Conservation (phyloP, 1,140 invertebrate genomes). For the Dinoponera quadriceps region DNA sequence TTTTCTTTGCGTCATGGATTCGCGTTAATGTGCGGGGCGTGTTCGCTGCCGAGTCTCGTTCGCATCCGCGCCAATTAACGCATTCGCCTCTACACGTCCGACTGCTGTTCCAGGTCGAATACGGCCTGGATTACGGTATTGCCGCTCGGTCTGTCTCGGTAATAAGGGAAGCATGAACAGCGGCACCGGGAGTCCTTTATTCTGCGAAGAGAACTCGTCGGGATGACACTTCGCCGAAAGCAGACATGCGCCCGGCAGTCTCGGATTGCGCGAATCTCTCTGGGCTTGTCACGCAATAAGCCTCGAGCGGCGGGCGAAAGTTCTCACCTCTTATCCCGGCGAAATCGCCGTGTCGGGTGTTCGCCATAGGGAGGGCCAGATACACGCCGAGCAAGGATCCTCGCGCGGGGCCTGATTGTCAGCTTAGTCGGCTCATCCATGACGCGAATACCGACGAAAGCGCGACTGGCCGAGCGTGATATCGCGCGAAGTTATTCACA, state of each 20-base stretch:
- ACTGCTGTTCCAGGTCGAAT: slow-evolving; percentile 4
- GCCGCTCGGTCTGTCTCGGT: not conserved
- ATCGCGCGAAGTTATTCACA: too few relatives aligned
- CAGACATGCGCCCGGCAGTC: not conserved
- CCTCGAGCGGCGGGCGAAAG: not conserved
- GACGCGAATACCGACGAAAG: too few relatives aligned
- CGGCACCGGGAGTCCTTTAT: slow-evolving; percentile 38
- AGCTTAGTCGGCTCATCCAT: too few relatives aligned
- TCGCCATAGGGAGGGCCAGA: too few relatives aligned
- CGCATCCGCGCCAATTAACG: slow-evolving; percentile 25
- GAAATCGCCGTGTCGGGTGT: too few relatives aligned
- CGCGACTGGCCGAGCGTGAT: too few relatives aligned
- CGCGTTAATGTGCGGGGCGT: too few relatives aligned
- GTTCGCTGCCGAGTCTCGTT: not conserved
- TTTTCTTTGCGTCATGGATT: too few relatives aligned
- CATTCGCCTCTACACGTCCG: slow-evolving; percentile 19
- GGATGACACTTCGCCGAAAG: not conserved
- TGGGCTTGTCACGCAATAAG: slow-evolving; percentile 19
- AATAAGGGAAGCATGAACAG: slow-evolving; percentile 24
- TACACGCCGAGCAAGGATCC: too few relatives aligned
- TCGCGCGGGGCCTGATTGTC: too few relatives aligned
- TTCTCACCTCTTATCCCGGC: slow-evolving; percentile 30
- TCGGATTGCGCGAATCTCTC: slow-evolving; percentile 23
- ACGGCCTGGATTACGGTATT: slow-evolving; percentile 32
- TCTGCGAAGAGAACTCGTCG: slow-evolving; percentile 26